Conservation (phyloP, 2,797 vertebrate species). For the Thamnophis elegans region DNA sequence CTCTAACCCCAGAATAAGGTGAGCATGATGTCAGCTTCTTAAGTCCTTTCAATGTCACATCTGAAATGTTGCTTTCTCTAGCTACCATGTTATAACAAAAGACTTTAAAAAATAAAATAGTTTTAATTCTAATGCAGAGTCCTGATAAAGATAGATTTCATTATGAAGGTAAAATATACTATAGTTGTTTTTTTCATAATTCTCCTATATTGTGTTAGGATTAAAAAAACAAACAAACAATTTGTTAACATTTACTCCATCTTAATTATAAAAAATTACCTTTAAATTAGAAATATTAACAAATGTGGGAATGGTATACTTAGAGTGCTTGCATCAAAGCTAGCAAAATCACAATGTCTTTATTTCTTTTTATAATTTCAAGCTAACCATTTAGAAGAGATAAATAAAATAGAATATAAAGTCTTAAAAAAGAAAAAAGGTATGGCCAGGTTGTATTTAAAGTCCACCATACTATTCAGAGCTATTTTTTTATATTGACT, state of each 20-base stretch:
- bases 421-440: too few species aligned
- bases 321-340: background rate
- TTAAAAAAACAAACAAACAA: background rate
- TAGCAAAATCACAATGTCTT: background rate
- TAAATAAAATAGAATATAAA: too few species aligned
- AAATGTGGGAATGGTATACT: background rate
- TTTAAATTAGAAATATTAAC: slow-evolving; percentile 18
- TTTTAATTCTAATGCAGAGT: background rate
- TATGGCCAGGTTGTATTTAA: background rate
- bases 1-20: background rate
- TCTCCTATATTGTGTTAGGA: background rate
- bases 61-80: too few species aligned
- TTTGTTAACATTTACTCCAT: background rate
- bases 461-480: background rate
- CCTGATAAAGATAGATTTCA: background rate
- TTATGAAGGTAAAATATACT: background rate
- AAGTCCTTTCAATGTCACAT: background rate
- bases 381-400: background rate
- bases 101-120: background rate
- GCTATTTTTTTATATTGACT: background rate
- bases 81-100: too few species aligned
- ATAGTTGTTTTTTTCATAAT: background rate
- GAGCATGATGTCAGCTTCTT: background rate
- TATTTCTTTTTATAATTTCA: background rate
- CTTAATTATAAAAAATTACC: slow-evolving; percentile 1